Evolutionary conservation across 2,797 vertebrate species (phyloP).

Genomic region (Syndactyla subalaris): DNA sequence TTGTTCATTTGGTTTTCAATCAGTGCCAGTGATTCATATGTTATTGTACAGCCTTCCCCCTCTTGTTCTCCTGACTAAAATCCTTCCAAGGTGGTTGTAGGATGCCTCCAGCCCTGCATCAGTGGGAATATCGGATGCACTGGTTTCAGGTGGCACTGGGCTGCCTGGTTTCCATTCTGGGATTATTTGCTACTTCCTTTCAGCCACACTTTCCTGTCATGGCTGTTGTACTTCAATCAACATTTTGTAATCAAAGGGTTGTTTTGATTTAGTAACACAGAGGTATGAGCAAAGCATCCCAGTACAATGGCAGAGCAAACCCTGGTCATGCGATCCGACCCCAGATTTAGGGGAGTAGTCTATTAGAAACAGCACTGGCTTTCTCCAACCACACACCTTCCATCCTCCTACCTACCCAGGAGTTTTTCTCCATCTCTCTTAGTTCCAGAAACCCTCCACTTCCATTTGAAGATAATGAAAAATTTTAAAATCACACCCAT

Average conservation of each 20-base stretch:
- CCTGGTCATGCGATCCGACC: not conserved
- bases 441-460: not conserved
- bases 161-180: not conserved
- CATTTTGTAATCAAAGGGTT: slow-evolving; percentile 23
- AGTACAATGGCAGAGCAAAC: not conserved
- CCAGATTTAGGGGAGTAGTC: not conserved
- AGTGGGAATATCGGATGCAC: not conserved
- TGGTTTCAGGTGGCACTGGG: not conserved
- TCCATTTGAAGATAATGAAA: not conserved
- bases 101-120: not conserved
- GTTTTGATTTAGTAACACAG: not conserved
- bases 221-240: not conserved
- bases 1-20: not conserved
- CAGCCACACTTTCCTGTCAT: not conserved
- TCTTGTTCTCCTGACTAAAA: not conserved
- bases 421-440: not conserved
- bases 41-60: not conserved
- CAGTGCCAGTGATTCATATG: accelerated
- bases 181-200: not conserved
- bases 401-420: not conserved
- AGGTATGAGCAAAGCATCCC: slow-evolving; percentile 1
- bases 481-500: not conserved
- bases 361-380: not conserved
- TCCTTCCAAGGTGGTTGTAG: not conserved
- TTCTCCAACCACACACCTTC: not conserved